Percentiles rank a stretch among this genome's conserved stretches.
Conservation (phyloP, 2,888 invertebrate genomes). For the Trimorus sp. region DNA sequence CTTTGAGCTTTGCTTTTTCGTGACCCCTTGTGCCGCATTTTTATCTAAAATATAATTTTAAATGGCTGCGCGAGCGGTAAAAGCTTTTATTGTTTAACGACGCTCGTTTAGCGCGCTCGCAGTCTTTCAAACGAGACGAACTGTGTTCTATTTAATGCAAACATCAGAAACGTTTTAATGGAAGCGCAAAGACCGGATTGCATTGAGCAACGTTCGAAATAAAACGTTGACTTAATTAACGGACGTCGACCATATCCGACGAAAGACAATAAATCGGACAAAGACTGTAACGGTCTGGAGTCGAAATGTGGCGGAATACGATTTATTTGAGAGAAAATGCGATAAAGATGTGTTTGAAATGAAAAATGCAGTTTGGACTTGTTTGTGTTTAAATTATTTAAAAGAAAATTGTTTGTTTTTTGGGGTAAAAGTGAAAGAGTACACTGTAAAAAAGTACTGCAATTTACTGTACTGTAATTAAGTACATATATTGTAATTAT, state of each 20-base stretch:
- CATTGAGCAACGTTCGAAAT: constrained; percentile 17
- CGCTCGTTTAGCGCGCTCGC: background rate
- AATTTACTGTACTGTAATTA: too few species aligned
- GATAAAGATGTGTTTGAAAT: too few species aligned
- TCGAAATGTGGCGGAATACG: too few species aligned
- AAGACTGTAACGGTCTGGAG: too few species aligned
- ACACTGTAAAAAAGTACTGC: too few species aligned
- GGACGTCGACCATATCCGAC: constrained; percentile 7
- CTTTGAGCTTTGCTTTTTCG: constrained; percentile 8
- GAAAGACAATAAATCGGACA: background rate
- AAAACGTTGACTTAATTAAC: constrained; percentile 24
- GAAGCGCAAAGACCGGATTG: constrained; percentile 5
- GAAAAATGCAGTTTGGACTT: too few species aligned
- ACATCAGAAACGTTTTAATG: background rate
- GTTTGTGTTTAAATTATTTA: too few species aligned
- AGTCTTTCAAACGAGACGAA: background rate
- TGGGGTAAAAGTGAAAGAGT: too few species aligned
- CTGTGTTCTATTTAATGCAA: too few species aligned
- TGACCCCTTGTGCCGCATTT: background rate
- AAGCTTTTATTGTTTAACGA: constrained; percentile 24
- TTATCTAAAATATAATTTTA: constrained; percentile 10
- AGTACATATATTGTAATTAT: too few species aligned
- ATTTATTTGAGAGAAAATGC: too few species aligned
- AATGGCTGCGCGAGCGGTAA: background rate
- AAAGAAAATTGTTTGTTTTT: too few species aligned